Percentiles rank a stretch among this genome's conserved stretches.
Conservation (phyloP, 1,140 invertebrate species). For the Drosophila ercepeae region DNA sequence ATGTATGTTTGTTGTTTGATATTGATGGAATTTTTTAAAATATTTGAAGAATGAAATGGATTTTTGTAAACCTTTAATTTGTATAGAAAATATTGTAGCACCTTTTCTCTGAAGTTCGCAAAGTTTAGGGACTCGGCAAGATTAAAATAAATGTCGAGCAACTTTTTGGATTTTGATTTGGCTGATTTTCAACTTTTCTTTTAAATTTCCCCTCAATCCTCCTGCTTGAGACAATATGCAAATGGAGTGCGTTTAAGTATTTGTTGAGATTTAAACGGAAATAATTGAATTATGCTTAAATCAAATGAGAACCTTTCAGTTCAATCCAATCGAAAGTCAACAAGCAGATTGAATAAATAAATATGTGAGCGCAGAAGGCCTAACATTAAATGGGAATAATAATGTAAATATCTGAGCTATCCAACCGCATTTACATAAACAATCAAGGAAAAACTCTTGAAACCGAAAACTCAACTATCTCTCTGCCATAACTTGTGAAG, state of each 20-base stretch:
- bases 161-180: slow-evolving; percentile 41
- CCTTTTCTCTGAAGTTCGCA: too few relatives aligned
- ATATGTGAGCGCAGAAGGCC: neutral
- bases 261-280: slow-evolving; percentile 42
- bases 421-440: slow-evolving; percentile 29
- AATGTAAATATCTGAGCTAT: slow-evolving; percentile 33
- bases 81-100: slow-evolving; percentile 5
- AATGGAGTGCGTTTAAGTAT: slow-evolving; percentile 41
- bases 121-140: slow-evolving; percentile 22
- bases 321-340: slow-evolving; percentile 18
- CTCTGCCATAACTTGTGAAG: neutral
- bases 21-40: slow-evolving; percentile 10
- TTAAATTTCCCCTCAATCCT: slow-evolving; percentile 14
- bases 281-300: slow-evolving; percentile 50
- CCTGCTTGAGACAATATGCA: slow-evolving; percentile 27
- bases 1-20: neutral
- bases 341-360: slow-evolving; percentile 39
- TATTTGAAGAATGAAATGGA: neutral
- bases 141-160: slow-evolving; percentile 40
- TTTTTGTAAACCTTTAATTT: neutral
- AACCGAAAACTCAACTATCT: neutral
- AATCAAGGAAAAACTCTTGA: neutral
- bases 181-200: slow-evolving; percentile 41
- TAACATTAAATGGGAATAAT: slow-evolving; percentile 14
- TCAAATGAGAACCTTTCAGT: slow-evolving; percentile 27